Evolutionary conservation across 2,888 invertebrate species (phyloP).

Genomic region (Mythimna loreyi): DNA sequence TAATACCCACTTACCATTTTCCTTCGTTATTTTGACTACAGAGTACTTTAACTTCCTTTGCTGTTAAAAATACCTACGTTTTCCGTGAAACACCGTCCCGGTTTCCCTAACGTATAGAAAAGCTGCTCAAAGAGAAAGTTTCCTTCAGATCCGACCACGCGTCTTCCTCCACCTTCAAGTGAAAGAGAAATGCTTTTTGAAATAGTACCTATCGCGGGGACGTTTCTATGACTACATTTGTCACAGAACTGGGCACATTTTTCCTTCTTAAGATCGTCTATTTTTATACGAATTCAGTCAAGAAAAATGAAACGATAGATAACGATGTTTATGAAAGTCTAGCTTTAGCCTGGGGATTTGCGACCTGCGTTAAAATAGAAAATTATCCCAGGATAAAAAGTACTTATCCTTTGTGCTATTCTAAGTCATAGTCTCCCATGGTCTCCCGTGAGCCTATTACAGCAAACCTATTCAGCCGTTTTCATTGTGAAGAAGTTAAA

Average conservation of each 20-base stretch:
- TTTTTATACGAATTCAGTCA: conserved; percentile 14
- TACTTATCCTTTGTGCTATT: too few relatives aligned
- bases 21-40: background rate
- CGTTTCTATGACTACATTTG: conserved; percentile 45
- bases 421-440: too few relatives aligned
- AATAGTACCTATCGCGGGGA: conserved; percentile 11
- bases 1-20: conserved; percentile 22
- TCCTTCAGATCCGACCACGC: conserved; percentile 48
- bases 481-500: too few relatives aligned
- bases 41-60: conserved; percentile 16
- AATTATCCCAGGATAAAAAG: too few relatives aligned
- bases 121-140: conserved; percentile 48
- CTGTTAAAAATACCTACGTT: conserved; percentile 29
- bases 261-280: conserved; percentile 15
- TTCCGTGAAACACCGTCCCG: conserved; percentile 23
- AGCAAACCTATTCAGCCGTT: too few relatives aligned
- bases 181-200: conserved; percentile 48
- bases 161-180: conserved; percentile 32
- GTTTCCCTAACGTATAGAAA: conserved; percentile 42
- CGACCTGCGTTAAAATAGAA: too few relatives aligned
- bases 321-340: background rate
- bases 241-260: conserved; percentile 21
- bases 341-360: background rate
- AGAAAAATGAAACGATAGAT: conserved; percentile 3
- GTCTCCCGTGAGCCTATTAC: too few relatives aligned